Conservation (phyloP, 2,113 vertebrate genomes). For the Mesembrinibis cayennensis region DNA sequence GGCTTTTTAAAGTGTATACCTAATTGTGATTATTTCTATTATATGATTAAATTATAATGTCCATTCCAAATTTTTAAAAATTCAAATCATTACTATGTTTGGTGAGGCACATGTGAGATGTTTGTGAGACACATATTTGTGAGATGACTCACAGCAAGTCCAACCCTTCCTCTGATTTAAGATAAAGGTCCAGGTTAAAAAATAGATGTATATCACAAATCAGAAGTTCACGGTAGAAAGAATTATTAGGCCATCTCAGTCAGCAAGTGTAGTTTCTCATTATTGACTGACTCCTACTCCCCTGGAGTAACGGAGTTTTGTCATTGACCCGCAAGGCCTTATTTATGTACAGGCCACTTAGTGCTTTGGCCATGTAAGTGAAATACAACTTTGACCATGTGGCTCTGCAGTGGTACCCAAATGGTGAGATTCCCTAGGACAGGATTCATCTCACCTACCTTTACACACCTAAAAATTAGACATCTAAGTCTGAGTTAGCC, state of each 20-base stretch:
- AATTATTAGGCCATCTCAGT: constrained; percentile 1
- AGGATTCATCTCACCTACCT: not conserved
- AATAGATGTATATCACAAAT: not conserved
- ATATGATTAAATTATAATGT: not conserved
- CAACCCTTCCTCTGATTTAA: not conserved
- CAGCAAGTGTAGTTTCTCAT: constrained; percentile 8
- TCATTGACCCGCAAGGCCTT: not conserved
- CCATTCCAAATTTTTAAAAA: not conserved
- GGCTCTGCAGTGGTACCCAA: not conserved
- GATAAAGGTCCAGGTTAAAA: not conserved
- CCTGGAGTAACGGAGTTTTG: not conserved
- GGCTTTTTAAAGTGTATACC: not conserved
- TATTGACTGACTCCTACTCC: constrained; percentile 14
- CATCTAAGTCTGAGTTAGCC: not conserved
- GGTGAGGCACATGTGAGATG: too few species aligned
- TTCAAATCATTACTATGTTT: not conserved
- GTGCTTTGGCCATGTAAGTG: not conserved
- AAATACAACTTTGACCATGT: not conserved
- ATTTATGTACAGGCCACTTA: not conserved
- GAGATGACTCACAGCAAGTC: not conserved
- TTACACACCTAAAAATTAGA: not conserved
- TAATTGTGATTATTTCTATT: not conserved
- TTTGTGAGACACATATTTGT: too few species aligned
- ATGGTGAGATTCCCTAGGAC: not conserved
- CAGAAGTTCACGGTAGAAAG: not conserved